These are phyloP conservation scores for Ceuthmochares aereus DNA, from an alignment of 2,113 vertebrate genomes.

Conservation along the genomic window DNA sequence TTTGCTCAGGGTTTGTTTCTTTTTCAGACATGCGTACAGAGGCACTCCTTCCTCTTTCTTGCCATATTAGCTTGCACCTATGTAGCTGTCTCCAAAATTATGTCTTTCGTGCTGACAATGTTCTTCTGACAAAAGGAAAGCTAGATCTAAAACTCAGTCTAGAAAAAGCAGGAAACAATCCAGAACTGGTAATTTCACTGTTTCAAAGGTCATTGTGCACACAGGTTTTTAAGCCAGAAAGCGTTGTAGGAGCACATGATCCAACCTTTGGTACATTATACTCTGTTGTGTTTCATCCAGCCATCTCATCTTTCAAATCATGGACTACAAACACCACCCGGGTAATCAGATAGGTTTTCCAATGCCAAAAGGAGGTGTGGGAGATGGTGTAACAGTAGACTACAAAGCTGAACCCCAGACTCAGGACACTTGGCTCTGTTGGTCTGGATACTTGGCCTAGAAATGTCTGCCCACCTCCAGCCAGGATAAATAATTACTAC, in stretches of 20 bases:
- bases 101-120: neutral
- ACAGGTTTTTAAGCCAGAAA: neutral
- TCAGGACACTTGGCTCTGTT: neutral
- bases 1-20: neutral
- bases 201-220: neutral
- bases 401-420: neutral
- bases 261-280: neutral
- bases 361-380: neutral
- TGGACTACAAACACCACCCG: neutral
- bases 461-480: neutral
- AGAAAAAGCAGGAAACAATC: neutral
- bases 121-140: neutral
- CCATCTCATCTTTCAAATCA: neutral
- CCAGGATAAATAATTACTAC: neutral
- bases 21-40: neutral
- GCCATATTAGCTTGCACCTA: neutral
- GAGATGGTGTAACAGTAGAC: neutral
- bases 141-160: neutral
- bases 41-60: neutral
- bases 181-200: neutral
- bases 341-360: neutral
- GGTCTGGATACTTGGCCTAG: neutral
- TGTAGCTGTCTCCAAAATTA: neutral
- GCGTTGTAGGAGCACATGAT: neutral
- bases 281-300: neutral